Base-by-base conservation (phyloP, 2,888 invertebrate species). In the Stenolophus ochropezus region DNA sequence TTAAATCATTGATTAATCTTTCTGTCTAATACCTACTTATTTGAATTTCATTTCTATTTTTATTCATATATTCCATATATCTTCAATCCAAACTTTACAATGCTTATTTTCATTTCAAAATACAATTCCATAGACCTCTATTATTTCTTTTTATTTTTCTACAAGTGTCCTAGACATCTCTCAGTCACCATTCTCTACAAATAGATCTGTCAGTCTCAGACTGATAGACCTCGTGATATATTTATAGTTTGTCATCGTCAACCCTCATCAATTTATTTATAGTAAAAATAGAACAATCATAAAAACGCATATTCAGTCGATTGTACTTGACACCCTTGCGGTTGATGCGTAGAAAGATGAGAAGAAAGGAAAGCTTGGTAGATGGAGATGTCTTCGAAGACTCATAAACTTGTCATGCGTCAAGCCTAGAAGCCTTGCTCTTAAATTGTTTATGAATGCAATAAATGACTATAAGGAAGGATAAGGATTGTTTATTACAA, bases 341-440 rank as follows among this genome's bases (percentile, higher is more conserved):
- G 33, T 18, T 33, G 65, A 69, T 14, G 61, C 65, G 18, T 33
- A 33, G 27, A 69, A 69, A 69, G n/a, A n/a, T n/a, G n/a, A n/a
- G n/a, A n/a, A n/a, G n/a, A n/a, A n/a, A n/a, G n/a, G n/a, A n/a
- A n/a, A n/a, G n/a, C n/a, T n/a, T n/a, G n/a, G n/a, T n/a, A n/a
- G n/a, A n/a, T n/a, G 33, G 33, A 42, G 8, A 11, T 11, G 33
- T 42, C 11, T 11, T 42, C 33, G 1, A 42, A 42, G 33, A 42
- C 33, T 42, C 33, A 11, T 42, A 42, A 42, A 42, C 33, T 11
- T 42, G 11, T 42, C 33, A 42, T 11, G 11, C 11, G 11, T 11
- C 1, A 42, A 11, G 33, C 33, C 33, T 42, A 42, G 33, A 42
- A 8, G 33, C 33, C 33, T 6, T 42, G 2, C 8, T 42, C 33